These are phyloP conservation scores for Arvicanthis niloticus DNA, from an alignment of 2,113 vertebrate species.

Conservation along the genomic window DNA sequence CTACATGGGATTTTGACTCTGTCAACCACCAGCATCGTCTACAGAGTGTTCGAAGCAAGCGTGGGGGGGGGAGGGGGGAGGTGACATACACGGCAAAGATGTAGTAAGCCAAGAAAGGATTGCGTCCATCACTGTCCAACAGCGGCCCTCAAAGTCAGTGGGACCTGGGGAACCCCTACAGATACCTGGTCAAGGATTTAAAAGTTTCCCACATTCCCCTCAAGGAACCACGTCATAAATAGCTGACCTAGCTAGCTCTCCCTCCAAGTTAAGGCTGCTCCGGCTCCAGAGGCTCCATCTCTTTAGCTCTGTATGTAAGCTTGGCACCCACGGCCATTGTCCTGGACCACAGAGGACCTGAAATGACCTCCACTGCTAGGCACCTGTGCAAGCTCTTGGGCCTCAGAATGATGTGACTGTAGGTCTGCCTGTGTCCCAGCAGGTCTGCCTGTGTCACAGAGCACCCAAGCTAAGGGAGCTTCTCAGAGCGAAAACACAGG, in stretches of 20 bases:
- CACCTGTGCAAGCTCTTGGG: neutral
- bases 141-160: neutral
- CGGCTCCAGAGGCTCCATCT: neutral
- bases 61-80: neutral
- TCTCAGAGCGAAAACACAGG: too few species aligned
- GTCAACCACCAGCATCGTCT: neutral
- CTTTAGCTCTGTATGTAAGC: neutral
- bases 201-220: neutral
- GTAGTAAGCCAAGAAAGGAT: neutral
- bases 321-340: accelerated
- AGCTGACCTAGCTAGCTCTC: neutral
- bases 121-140: accelerated
- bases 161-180: neutral
- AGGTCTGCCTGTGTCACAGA: accelerated
- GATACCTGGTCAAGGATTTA: neutral
- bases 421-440: accelerated
- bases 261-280: neutral
- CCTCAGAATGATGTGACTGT: neutral
- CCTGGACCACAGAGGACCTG: too few species aligned
- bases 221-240: neutral
- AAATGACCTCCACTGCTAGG: accelerated
- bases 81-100: neutral
- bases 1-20: neutral
- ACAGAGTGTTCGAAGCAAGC: neutral
- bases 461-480: neutral